A percentile compares a stretch with the other conserved stretches of the same genome.
These are phyloP conservation scores for Psettodes erumei DNA, from an alignment of 2,113 vertebrate genomes.

Conservation along the genomic window DNA sequence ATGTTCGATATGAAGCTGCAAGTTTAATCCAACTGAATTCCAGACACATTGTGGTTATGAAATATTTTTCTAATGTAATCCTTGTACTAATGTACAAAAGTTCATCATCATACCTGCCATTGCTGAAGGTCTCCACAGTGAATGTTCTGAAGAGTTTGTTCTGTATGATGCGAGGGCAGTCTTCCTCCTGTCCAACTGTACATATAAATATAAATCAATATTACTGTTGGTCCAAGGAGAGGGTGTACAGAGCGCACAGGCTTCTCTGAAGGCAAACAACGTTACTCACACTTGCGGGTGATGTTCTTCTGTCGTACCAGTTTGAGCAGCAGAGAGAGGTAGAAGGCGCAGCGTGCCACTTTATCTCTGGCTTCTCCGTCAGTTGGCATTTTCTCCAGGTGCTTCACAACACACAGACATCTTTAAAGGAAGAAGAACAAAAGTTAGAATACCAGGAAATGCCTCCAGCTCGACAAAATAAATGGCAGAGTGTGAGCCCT, in stretches of 20 bases:
- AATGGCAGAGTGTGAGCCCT: neutral
- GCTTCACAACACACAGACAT: slow-evolving; percentile 81
- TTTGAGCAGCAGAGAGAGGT: slow-evolving; percentile 87
- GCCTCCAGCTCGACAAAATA: neutral
- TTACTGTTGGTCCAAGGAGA: neutral
- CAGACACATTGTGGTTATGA: neutral
- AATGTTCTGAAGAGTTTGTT: slow-evolving; percentile 77
- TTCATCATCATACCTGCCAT: slow-evolving; percentile 68
- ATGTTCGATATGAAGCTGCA: too few species aligned
- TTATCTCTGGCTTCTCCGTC: slow-evolving; percentile 78
- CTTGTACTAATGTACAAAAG: rapidly evolving
- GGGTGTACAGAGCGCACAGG: neutral
- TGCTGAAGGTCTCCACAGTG: slow-evolving; percentile 77
- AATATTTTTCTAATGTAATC: neutral
- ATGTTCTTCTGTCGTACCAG: slow-evolving; percentile 82
- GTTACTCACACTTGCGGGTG: slow-evolving; percentile 87
- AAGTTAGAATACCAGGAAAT: neutral
- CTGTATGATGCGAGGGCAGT: slow-evolving; percentile 76
- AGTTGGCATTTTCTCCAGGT: slow-evolving; percentile 83
- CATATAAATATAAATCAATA: neutral
- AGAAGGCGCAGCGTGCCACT: slow-evolving; percentile 87
- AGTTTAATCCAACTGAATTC: neutral
- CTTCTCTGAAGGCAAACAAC: neutral
- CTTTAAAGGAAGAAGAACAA: slow-evolving; percentile 54
- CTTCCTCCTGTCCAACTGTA: slow-evolving; percentile 76